Evolutionary conservation across 2,797 vertebrate genomes (phyloP).

Genomic region (Poeciliopsis presidionis): DNA sequence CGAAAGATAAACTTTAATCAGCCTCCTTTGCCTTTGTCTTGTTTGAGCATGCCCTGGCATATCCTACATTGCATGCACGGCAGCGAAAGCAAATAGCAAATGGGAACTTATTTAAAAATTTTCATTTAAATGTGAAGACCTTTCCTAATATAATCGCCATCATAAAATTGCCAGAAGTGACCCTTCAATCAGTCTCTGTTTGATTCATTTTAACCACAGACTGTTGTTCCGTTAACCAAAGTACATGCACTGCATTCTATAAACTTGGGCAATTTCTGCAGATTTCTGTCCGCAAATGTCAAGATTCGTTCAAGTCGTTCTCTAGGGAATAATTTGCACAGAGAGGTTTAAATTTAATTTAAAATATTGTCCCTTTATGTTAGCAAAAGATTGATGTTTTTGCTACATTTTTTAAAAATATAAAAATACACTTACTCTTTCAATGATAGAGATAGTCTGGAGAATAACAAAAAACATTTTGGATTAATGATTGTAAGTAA

Average conservation of each 20-base stretch:
- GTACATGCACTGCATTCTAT: slow-evolving; percentile 40
- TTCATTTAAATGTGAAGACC: slow-evolving; percentile 82
- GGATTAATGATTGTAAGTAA: background rate
- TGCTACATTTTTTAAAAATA: background rate
- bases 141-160: slow-evolving; percentile 77
- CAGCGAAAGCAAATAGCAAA: slow-evolving; percentile 82
- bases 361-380: background rate
- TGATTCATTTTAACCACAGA: slow-evolving; percentile 72
- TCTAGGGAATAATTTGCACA: slow-evolving; percentile 17
- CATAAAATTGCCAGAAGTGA: slow-evolving; percentile 67
- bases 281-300: slow-evolving; percentile 46
- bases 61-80: slow-evolving; percentile 70
- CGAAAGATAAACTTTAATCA: slow-evolving; percentile 89
- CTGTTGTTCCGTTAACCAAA: slow-evolving; percentile 72
- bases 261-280: slow-evolving; percentile 31
- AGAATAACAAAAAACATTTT: background rate
- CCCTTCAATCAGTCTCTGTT: slow-evolving; percentile 72
- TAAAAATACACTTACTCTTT: background rate
- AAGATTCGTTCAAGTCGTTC: slow-evolving; percentile 38
- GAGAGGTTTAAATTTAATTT: slow-evolving; percentile 2
- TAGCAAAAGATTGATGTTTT: background rate
- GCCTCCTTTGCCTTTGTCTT: slow-evolving; percentile 73
- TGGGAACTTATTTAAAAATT: slow-evolving; percentile 77
- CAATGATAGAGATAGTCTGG: background rate
- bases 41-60: slow-evolving; percentile 83